Evolutionary conservation across 2,888 invertebrate species (phyloP).

Genomic region (Mayetiola destructor): DNA sequence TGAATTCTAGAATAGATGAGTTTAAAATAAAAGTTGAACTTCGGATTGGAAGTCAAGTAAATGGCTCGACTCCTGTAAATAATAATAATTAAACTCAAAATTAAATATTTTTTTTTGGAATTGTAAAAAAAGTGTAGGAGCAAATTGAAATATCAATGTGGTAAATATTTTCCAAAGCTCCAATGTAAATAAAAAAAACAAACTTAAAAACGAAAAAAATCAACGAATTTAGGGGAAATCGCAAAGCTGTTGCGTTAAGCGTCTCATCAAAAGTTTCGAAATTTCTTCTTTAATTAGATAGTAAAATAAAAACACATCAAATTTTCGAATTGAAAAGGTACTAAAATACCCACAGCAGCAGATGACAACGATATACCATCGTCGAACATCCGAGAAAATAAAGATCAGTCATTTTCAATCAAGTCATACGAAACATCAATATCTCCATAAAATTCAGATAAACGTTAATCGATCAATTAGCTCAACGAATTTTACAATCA

Average conservation of each 20-base stretch:
- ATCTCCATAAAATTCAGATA: neutral
- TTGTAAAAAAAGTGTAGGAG: too few relatives aligned
- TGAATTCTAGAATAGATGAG: neutral
- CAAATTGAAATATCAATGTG: too few relatives aligned
- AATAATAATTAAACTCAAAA: too few relatives aligned
- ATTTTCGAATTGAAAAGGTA: constrained; percentile 6
- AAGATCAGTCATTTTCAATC: neutral
- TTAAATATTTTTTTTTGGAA: too few relatives aligned
- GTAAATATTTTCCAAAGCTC: too few relatives aligned
- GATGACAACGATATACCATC: neutral
- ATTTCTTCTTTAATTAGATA: constrained; percentile 4
- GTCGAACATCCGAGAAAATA: neutral
- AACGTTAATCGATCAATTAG: neutral
- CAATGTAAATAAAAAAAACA: too few relatives aligned
- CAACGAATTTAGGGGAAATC: too few relatives aligned
- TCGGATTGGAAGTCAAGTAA: neutral
- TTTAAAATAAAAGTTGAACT: too few relatives aligned
- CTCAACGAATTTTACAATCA: neutral
- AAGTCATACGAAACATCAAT: neutral
- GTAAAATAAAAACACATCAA: neutral
- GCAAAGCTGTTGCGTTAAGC: constrained; percentile 5
- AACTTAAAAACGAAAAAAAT: too few relatives aligned
- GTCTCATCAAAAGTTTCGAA: neutral
- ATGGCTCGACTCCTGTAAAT: too few relatives aligned
- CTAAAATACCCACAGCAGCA: constrained; percentile 13